Evolutionary conservation across 2,888 invertebrate genomes (phyloP).

Genomic region (Lasioglossum zephyrum): DNA sequence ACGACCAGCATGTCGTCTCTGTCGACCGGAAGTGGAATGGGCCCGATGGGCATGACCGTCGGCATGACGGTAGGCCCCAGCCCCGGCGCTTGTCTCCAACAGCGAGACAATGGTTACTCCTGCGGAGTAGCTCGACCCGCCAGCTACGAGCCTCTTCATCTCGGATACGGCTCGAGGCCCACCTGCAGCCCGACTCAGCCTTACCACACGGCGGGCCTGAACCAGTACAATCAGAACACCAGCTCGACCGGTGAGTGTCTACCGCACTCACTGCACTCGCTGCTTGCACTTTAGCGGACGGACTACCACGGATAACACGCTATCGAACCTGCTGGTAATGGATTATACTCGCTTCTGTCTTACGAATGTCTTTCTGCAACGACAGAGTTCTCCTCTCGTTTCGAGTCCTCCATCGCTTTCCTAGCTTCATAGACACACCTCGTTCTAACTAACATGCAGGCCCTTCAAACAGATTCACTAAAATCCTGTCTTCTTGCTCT

Average conservation of each 20-base stretch:
- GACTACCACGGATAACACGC: slow-evolving; percentile 81
- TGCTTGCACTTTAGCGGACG: slow-evolving; percentile 84
- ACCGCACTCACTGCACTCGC: slow-evolving; percentile 85
- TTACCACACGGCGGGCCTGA: slow-evolving; percentile 85
- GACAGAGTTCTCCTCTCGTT: neutral
- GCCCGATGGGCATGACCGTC: slow-evolving; percentile 84
- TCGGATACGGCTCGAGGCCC: slow-evolving; percentile 87
- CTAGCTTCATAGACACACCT: neutral
- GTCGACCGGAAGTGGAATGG: slow-evolving; percentile 81
- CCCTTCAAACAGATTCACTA: neutral
- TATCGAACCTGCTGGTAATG: slow-evolving; percentile 77
- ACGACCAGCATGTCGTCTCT: slow-evolving; percentile 82
- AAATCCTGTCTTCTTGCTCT: neutral
- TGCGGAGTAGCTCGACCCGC: slow-evolving; percentile 86
- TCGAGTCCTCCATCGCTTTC: neutral
- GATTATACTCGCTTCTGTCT: slow-evolving; percentile 68
- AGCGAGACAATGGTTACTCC: slow-evolving; percentile 86
- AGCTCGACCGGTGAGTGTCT: slow-evolving; percentile 85
- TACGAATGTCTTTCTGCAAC: slow-evolving; percentile 27
- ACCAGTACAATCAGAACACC: slow-evolving; percentile 84
- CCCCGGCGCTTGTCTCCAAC: slow-evolving; percentile 86
- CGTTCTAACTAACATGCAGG: neutral
- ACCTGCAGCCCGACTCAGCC: slow-evolving; percentile 89
- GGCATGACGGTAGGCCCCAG: slow-evolving; percentile 85
- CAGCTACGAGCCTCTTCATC: slow-evolving; percentile 86